phyloP scores from a whole-genome alignment of 2,888 invertebrate genomes.

The Drosophila meridionalis region DNA sequence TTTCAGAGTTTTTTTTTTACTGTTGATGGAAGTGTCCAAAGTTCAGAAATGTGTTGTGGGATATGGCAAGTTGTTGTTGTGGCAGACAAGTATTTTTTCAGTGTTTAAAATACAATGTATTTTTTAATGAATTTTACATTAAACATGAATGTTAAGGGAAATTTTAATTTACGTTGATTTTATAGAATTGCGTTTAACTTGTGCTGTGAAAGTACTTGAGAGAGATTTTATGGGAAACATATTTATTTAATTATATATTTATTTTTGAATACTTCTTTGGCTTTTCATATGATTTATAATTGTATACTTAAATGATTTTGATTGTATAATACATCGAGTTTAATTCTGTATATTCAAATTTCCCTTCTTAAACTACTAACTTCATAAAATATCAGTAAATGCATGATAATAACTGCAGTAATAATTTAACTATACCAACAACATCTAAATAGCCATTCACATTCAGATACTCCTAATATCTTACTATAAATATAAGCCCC shows the following conservation, averaged over 20 bases:
- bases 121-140: background rate
- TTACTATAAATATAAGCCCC: background rate
- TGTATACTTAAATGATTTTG: background rate
- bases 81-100: background rate
- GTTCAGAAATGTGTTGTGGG: conserved; percentile 5
- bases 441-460: background rate
- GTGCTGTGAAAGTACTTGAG: background rate
- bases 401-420: too few species aligned
- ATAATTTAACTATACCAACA: background rate
- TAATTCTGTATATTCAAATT: background rate
- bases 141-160: background rate
- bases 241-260: background rate
- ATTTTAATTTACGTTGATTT: background rate
- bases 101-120: background rate
- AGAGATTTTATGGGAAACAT: background rate
- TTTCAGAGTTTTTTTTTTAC: background rate
- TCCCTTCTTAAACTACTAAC: background rate
- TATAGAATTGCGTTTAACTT: background rate
- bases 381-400: background rate
- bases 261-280: background rate
- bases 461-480: background rate
- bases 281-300: background rate
- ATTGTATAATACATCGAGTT: background rate
- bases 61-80: conserved; percentile 1
- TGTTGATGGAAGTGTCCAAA: conserved; percentile 29